These are phyloP conservation scores for Meles meles DNA, from an alignment of 2,113 vertebrate genomes.

Conservation along the genomic window DNA sequence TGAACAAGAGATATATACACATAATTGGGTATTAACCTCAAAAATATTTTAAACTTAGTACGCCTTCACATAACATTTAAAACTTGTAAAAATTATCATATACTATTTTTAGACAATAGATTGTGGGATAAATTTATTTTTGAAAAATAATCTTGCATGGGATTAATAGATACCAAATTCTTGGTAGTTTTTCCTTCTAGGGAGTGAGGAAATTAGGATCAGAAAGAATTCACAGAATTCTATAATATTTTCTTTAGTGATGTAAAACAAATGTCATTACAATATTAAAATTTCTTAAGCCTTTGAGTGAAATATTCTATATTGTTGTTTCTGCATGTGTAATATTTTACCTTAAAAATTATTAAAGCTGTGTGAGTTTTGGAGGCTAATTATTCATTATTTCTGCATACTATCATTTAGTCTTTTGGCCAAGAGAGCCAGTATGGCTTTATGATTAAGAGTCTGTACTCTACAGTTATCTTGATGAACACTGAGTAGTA, in stretches of 20 bases:
- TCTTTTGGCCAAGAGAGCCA: neutral
- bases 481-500: neutral
- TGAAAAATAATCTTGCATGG: neutral
- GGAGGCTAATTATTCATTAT: neutral
- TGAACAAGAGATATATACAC: too few species aligned
- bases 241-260: neutral
- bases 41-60: neutral
- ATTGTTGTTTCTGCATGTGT: neutral
- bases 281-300: neutral
- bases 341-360: neutral
- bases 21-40: neutral
- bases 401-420: neutral
- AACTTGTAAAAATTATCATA: neutral
- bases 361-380: neutral
- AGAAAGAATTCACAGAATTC: neutral
- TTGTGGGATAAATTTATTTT: neutral
- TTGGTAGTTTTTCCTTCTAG: neutral
- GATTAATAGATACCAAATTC: neutral
- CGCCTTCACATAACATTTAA: neutral
- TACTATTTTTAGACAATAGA: neutral
- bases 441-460: neutral
- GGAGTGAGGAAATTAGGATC: neutral
- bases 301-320: neutral
- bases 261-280: neutral
- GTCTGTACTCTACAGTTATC: neutral